Evolutionary conservation across 2,113 vertebrate species (phyloP), one percentile per base, ranked within the genome.

Genomic region (Xiphophorus maculatus): DNA sequence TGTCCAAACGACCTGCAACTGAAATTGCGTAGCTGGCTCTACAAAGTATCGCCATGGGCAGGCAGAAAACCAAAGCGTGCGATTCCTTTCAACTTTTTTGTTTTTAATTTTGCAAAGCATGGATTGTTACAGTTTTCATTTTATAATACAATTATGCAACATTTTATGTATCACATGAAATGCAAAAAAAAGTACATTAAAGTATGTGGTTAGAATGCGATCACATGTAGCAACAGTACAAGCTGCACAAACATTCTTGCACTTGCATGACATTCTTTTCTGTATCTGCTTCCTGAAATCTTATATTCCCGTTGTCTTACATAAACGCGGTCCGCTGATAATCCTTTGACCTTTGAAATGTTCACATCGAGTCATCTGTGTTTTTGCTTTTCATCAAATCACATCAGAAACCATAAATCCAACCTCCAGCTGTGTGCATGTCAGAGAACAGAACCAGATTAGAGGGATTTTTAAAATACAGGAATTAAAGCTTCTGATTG

Each of bases 401-500:
- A 87, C 86, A 86, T 83, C 81, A 81, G 75, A 88, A 83, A 87
- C 71, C 82, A 84, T 84, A 79, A 88, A 77, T 88, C 86, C 81
- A 67, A 37, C 37, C 73, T 10, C 82, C 86, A 89, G 85, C 83
- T 89, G 86, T 70, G 68, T 79, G 64, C 75, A 72, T 82, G 67
- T 83, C 71, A 84, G 69, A 80, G 84, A 78, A 73, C 40, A 1
- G 60, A 69, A 76, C 68, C 91, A 86, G 91, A 90, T 89, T 91
- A 91, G 81, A 83, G 65, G 87, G 90, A 87, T 91, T 93, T 58
- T 83, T 80, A 86, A 83, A 90, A 80, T 73, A 84, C 61, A 83
- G 79, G 80, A 89, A 88, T 76, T 86, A 79, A 81, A 91, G 81
- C 84, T 93, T 91, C 91, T 91, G 82, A 9, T 84, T 90, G 91